These are phyloP conservation scores for Siniperca undulata DNA, from an alignment of 2,797 vertebrate species.

Conservation along the genomic window DNA sequence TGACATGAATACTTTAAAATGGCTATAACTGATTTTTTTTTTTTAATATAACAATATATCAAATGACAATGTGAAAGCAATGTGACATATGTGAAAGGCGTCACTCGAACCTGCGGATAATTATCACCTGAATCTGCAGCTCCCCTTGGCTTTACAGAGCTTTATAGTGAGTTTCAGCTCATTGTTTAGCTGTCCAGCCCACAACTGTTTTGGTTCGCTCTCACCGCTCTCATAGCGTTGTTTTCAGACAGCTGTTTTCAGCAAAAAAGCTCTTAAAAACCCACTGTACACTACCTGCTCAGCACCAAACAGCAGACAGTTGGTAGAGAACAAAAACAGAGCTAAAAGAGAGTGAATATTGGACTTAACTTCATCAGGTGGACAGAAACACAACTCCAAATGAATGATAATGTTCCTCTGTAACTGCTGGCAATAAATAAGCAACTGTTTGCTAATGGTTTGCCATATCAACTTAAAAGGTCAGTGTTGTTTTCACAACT, in stretches of 20 bases:
- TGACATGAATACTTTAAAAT: not conserved
- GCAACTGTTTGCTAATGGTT: not conserved
- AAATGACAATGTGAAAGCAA: too few relatives aligned
- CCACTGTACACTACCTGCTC: not conserved
- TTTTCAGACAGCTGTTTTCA: too few relatives aligned
- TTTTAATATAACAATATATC: too few relatives aligned
- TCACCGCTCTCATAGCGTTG: not conserved
- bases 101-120: too few relatives aligned
- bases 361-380: not conserved
- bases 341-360: too few relatives aligned
- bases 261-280: not conserved
- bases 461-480: not conserved
- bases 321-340: too few relatives aligned
- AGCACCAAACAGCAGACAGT: not conserved
- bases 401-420: not conserved
- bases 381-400: not conserved
- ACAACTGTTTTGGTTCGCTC: not conserved
- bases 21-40: too few relatives aligned
- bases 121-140: too few relatives aligned
- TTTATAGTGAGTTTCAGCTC: too few relatives aligned
- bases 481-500: not conserved
- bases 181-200: too few relatives aligned
- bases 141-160: too few relatives aligned
- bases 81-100: too few relatives aligned
- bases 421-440: not conserved